Evolutionary conservation across 2,797 vertebrate genomes (phyloP).

Genomic region (Acropternis orthonyx): DNA sequence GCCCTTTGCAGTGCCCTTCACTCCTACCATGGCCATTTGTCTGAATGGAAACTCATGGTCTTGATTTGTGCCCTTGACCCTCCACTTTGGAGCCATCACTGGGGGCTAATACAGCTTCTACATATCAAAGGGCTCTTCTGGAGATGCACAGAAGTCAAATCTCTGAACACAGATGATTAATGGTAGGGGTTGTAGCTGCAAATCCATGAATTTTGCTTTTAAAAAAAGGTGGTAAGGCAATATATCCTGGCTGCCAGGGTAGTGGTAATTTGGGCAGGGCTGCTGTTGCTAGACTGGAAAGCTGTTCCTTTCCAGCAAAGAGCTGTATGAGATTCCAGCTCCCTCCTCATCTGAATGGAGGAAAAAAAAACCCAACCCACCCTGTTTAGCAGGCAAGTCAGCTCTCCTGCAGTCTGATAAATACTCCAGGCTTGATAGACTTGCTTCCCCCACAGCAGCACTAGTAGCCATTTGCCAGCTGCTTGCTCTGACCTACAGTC

Average conservation of each 20-base stretch:
- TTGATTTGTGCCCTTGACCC: not conserved
- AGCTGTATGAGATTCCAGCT: not conserved
- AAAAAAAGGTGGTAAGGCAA: not conserved
- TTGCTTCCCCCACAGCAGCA: not conserved
- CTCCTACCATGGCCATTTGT: rapidly evolving
- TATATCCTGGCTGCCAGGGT: constrained; percentile 45
- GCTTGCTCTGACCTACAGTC: constrained; percentile 41
- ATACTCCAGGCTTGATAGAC: constrained; percentile 29
- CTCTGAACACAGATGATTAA: not conserved
- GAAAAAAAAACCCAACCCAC: not conserved
- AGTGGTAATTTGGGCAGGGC: not conserved
- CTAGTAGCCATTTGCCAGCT: constrained; percentile 46
- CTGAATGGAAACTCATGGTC: rapidly evolving
- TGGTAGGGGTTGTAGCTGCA: not conserved
- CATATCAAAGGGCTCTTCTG: not conserved
- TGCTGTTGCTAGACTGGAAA: not conserved
- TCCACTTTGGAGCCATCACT: not conserved
- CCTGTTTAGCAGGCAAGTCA: constrained; percentile 58
- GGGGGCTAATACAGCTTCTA: not conserved
- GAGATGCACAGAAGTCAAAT: not conserved
- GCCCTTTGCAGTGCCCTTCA: no score
- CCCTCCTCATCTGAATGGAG: constrained; percentile 1
- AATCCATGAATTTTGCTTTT: constrained; percentile 12
- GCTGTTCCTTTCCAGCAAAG: constrained; percentile 37
- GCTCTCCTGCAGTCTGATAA: constrained; percentile 34